Conservation (phyloP, 2,113 vertebrate species). For the Campylorhamphus procurvoides region DNA sequence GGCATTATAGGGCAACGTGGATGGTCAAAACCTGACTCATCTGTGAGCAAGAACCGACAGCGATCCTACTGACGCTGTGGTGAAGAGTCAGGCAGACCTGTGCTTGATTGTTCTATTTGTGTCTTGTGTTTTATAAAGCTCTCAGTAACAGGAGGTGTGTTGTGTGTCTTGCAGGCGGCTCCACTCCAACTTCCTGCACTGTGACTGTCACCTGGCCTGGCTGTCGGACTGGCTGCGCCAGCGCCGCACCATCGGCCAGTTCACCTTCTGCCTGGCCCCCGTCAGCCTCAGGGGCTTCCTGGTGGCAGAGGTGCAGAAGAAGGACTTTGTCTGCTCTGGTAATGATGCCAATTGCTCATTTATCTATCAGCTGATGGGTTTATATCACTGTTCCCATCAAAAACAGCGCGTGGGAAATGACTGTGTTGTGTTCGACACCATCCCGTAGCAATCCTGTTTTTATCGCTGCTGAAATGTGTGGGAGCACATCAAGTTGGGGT, state of each 20-base stretch:
- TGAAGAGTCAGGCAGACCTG: background rate
- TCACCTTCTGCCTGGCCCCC: slow-evolving; percentile 96
- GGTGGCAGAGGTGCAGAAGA: slow-evolving; percentile 95
- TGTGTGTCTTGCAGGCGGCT: slow-evolving; percentile 81
- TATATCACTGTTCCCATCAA: background rate
- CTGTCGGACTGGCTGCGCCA: slow-evolving; percentile 97
- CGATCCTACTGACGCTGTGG: accelerated
- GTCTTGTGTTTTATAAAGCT: background rate
- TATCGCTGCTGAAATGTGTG: background rate
- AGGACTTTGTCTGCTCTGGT: slow-evolving; percentile 95
- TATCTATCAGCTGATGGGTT: background rate
- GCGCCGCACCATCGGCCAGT: slow-evolving; percentile 90
- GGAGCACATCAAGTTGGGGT: slow-evolving; percentile 14
- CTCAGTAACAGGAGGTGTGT: background rate
- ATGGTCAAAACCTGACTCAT: background rate
- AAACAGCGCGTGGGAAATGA: background rate
- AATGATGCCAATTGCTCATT: background rate
- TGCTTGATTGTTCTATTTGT: background rate
- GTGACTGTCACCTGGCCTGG: slow-evolving; percentile 98
- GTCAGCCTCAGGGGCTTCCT: slow-evolving; percentile 93
- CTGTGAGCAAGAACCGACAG: background rate
- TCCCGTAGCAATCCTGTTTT: background rate
- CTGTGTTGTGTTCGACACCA: background rate
- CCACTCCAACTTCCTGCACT: slow-evolving; percentile 96
- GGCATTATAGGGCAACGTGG: background rate